Percentiles rank a stretch among this genome's conserved stretches.
phyloP scores from a whole-genome alignment of 2,888 invertebrate genomes.

The Cordylochernes scorpioides region DNA sequence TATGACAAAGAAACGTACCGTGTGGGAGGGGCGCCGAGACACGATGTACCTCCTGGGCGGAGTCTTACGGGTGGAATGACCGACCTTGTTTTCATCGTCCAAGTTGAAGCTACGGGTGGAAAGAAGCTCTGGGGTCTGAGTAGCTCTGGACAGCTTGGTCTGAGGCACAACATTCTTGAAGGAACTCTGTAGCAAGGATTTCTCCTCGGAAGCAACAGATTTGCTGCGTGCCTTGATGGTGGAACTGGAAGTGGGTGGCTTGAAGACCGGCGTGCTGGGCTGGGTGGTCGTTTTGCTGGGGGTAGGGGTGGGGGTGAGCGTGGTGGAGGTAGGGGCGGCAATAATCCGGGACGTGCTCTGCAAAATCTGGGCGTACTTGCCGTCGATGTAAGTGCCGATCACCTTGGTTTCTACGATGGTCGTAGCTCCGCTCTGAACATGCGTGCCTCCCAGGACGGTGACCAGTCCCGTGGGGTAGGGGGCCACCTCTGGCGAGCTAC shows the following conservation, averaged over 20 bases:
- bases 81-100: too few relatives aligned
- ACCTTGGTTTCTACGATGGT: slow-evolving; percentile 65
- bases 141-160: too few relatives aligned
- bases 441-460: slow-evolving; percentile 53
- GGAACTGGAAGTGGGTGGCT: slow-evolving; percentile 4
- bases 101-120: too few relatives aligned
- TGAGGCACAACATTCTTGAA: too few relatives aligned
- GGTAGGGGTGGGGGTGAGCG: not conserved
- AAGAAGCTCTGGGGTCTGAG: too few relatives aligned
- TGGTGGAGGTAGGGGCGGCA: not conserved
- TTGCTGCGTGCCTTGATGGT: too few relatives aligned
- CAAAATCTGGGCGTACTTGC: slow-evolving; percentile 56
- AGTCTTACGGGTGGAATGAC: too few relatives aligned
- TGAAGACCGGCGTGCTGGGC: too few relatives aligned
- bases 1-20: not conserved
- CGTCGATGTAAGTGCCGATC: slow-evolving; percentile 48
- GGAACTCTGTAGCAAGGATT: too few relatives aligned
- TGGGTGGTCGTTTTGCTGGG: too few relatives aligned
- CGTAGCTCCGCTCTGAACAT: slow-evolving; percentile 50
- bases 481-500: slow-evolving; percentile 4
- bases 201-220: too few relatives aligned
- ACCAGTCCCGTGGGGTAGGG: slow-evolving; percentile 41
- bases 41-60: too few relatives aligned
- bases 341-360: slow-evolving; percentile 42
- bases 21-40: not conserved